Base-by-base conservation (phyloP, 2,113 vertebrate genomes). In the Xiphophorus maculatus region DNA sequence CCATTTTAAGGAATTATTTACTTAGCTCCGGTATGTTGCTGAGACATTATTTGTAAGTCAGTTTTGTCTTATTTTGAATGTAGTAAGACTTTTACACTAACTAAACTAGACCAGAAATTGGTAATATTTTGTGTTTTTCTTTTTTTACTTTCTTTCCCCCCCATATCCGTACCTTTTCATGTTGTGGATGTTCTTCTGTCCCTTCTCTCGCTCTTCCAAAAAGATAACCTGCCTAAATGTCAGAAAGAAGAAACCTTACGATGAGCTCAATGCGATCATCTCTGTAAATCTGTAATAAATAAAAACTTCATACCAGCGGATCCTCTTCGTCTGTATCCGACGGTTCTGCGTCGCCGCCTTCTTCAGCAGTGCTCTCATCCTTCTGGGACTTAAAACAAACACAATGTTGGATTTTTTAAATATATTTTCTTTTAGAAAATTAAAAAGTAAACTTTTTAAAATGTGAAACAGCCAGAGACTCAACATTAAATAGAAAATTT, bases 311-410 rank as follows among this genome's bases (percentile, higher is more conserved):
- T 27, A 54, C 71, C 71, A 54, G 17, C 28, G 30, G 42, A 65
- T 65, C 63, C 22, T 64, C 66, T 30, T 69, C 42, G 51, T 64
- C 44, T 22, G 29, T 64, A 19, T 65, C 48, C 9, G 44, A 69
- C 48, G 14, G 28, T 15, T 30, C 15, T 32, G 62, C 2, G 1
- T 30, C 15, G 8, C 29, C 62, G 10, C n/a, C 51, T 25, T 58
- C 51, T n/a, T 58, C 51, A n/a, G n/a, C 25, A n/a, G 25, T n/a
- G 51, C 51, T 58, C 1, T n/a, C 7, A 58, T 4, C 25, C 22
- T 58, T 58, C 25, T 25, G 51, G 25, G 22, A 10, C 25, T 58
- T 58, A 10, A 66, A 66, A 74, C 3, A 35, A 42, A 65, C 10
- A 37, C 12, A 37, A 51, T 0, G 2, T 35, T 30, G 28, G 3